Conservation (phyloP, 2,888 invertebrate species). For the Cosmorhoe ocellata region DNA sequence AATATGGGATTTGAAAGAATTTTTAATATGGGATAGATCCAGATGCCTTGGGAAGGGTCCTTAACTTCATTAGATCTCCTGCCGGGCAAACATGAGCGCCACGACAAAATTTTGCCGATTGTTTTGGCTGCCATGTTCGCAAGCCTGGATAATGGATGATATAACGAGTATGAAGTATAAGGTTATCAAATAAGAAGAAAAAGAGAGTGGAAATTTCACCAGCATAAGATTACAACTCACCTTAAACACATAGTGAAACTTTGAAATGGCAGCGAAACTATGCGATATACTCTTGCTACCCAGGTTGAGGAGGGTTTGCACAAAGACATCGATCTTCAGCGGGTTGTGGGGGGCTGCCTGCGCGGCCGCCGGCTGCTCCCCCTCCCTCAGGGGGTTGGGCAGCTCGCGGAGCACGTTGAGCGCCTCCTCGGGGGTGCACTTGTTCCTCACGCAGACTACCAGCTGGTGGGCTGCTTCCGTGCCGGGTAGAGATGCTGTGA, state of each 20-base stretch:
- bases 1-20: too few relatives aligned
- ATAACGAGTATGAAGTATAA: too few relatives aligned
- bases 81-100: too few relatives aligned
- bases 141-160: too few relatives aligned
- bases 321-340: conserved; percentile 97
- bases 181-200: too few relatives aligned
- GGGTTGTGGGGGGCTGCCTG: conserved; percentile 92
- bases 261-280: conserved; percentile 98
- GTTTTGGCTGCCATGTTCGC: too few relatives aligned
- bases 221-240: conserved; percentile 63
- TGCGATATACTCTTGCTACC: conserved; percentile 99
- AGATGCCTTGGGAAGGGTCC: too few relatives aligned
- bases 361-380: conserved; percentile 83
- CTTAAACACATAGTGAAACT: conserved; percentile 96
- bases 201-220: not conserved
- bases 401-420: conserved; percentile 92
- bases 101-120: too few relatives aligned
- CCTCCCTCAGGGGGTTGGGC: conserved; percentile 90
- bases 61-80: too few relatives aligned
- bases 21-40: too few relatives aligned
- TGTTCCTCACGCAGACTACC: conserved; percentile 92
- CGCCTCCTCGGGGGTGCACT: conserved; percentile 95
- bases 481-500: conserved; percentile 87
- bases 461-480: conserved; percentile 93
- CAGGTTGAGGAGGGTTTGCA: conserved; percentile 95